Base-by-base conservation (phyloP, 2,888 invertebrate genomes). In the Cosmopolites sordidus region DNA sequence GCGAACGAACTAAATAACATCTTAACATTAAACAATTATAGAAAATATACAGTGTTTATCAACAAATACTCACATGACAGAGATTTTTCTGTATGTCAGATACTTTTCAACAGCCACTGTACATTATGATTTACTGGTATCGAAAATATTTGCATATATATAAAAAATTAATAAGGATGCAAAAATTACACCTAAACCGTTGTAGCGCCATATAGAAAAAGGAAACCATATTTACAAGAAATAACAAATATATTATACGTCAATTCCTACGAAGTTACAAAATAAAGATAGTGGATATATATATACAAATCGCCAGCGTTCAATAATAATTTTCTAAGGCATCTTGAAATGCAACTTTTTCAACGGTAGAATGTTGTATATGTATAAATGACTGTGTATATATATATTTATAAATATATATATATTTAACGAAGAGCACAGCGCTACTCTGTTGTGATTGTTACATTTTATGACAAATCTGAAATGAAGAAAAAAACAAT, bases 381-480 rank as follows among this genome's bases (percentile, higher is more conserved):
- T 65, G 59, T 66, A 63, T 66, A 65, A 66, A 66, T 64, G 62
- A 63, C 63, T 61, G 62, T 65, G 60, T 65, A 66, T 61, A 22
- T 22, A 22, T 22, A 22, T 22, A 22, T 5, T 5, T 22, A 22
- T 22, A 22, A 5, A 22, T 22, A 22, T 60, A 65, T 62, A 62
- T 60, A 58, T 60, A 58, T 61, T 60, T 62, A 63, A 60, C 61
- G 60, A 60, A 59, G 57, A 54, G 57, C 58, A 60, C 60, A 60
- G 60, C 56, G 56, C 52, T 60, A 58, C 48, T 60, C 54, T 61
- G 59, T 61, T 59, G 38, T 47, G 51, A 47, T 58, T 57, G 60
- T 53, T 56, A 55, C 59, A 58, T 62, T 65, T 73, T 73, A 73
- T 61, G 73, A 73, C 69, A 73, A 69, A 71, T 73, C 73, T 73